These are phyloP conservation scores for Idris sp. DNA, from an alignment of 1,140 invertebrate genomes.

Conservation along the genomic window DNA sequence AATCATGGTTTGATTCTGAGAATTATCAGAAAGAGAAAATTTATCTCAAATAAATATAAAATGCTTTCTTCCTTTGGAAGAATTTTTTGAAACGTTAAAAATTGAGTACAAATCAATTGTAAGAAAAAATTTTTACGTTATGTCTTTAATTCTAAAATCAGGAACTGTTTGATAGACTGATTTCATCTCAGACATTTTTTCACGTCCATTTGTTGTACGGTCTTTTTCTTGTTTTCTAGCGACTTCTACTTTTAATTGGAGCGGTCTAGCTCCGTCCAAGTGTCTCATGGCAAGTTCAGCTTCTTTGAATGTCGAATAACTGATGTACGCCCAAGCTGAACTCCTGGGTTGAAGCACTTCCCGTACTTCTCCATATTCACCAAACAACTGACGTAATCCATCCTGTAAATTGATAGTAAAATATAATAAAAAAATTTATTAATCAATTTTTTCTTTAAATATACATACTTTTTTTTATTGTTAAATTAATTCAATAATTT, in stretches of 20 bases:
- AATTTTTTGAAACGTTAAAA: too few relatives aligned
- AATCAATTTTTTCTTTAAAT: too few relatives aligned
- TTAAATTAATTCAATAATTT: too few relatives aligned
- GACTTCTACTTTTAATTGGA: constrained; percentile 64
- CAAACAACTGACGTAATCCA: constrained; percentile 67
- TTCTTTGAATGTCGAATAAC: constrained; percentile 62
- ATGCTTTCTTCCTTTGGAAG: too few relatives aligned
- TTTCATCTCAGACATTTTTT: too few relatives aligned
- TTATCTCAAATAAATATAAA: too few relatives aligned
- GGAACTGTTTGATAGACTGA: constrained; percentile 18
- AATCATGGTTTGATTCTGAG: too few relatives aligned
- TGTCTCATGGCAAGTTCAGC: constrained; percentile 66
- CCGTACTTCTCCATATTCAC: constrained; percentile 62
- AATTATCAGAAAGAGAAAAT: too few relatives aligned
- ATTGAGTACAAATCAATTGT: too few relatives aligned
- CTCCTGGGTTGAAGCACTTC: constrained; percentile 46
- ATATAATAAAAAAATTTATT: too few relatives aligned
- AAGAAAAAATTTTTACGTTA: too few relatives aligned
- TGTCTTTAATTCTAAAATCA: constrained; percentile 9
- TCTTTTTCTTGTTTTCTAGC: constrained; percentile 29
- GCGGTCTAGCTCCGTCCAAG: constrained; percentile 59
- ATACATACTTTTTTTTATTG: too few relatives aligned
- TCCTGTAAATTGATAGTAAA: constrained; percentile 65
- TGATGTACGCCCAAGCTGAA: constrained; percentile 66
- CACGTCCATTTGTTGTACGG: background rate